Conservation (phyloP, 2,888 invertebrate species). For the Arge pagana region DNA sequence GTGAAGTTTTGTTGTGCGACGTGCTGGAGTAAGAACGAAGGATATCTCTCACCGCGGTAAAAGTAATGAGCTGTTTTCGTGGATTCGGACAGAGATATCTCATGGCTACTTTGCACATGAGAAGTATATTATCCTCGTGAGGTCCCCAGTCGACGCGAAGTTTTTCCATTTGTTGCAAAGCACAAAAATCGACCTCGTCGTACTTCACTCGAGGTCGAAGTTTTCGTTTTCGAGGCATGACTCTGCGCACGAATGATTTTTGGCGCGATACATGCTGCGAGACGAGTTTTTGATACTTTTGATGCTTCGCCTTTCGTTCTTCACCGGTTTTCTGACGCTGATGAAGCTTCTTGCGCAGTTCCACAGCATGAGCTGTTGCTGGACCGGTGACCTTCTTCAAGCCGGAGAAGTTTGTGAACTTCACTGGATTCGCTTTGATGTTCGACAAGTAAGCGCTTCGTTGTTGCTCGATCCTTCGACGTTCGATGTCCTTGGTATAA, state of each 20-base stretch:
- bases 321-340: slow-evolving; percentile 6
- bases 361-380: slow-evolving; percentile 29
- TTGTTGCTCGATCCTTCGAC: slow-evolving; percentile 3
- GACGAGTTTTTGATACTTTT: slow-evolving; percentile 18
- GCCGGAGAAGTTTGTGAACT: slow-evolving; percentile 42
- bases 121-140: slow-evolving; percentile 71
- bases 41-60: slow-evolving; percentile 63
- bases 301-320: slow-evolving; percentile 5
- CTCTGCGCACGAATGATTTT: slow-evolving; percentile 46
- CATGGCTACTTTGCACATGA: slow-evolving; percentile 70
- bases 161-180: slow-evolving; percentile 66
- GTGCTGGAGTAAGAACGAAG: slow-evolving; percentile 59
- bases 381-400: slow-evolving; percentile 41
- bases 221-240: slow-evolving; percentile 43
- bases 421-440: slow-evolving; percentile 35
- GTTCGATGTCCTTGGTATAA: slow-evolving; percentile 27
- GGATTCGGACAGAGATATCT: slow-evolving; percentile 60
- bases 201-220: slow-evolving; percentile 51
- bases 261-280: slow-evolving; percentile 28
- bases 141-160: slow-evolving; percentile 68
- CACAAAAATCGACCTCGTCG: slow-evolving; percentile 69
- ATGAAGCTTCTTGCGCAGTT: slow-evolving; percentile 29
- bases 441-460: slow-evolving; percentile 14
- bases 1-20: slow-evolving; percentile 70
- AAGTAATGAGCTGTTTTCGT: slow-evolving; percentile 56